These are phyloP conservation scores for Prietella phreatophila DNA, from an alignment of 2,113 vertebrate species.

Conservation along the genomic window DNA sequence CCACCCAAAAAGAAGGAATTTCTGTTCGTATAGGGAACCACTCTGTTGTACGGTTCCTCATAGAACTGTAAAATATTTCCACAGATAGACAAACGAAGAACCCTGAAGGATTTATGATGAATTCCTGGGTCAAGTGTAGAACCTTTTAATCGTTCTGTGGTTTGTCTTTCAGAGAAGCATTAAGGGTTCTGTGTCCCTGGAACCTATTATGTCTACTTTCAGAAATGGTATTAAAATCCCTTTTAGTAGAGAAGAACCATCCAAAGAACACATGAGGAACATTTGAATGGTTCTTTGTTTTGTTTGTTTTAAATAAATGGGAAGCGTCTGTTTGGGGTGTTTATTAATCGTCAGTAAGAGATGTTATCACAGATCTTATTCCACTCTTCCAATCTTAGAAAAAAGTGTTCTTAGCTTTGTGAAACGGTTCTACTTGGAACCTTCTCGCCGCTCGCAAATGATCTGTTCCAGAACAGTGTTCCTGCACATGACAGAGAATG, in stretches of 20 bases:
- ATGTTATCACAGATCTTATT: background rate
- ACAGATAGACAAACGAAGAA: background rate
- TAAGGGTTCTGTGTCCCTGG: background rate
- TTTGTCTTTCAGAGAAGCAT: background rate
- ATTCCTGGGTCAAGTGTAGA: background rate
- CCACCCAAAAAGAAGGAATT: too few relatives aligned
- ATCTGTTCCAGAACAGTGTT: background rate
- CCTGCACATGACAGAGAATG: background rate
- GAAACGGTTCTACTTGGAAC: background rate
- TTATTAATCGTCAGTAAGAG: background rate
- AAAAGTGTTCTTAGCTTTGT: background rate
- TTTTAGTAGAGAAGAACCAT: background rate
- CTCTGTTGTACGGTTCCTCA: background rate
- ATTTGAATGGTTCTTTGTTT: background rate
- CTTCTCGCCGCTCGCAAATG: too few relatives aligned
- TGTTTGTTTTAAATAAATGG: too few relatives aligned
- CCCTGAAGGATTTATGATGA: background rate
- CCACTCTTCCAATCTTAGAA: background rate
- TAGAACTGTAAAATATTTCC: too few relatives aligned
- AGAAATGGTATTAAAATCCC: background rate
- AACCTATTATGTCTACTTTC: background rate
- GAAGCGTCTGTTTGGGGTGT: background rate
- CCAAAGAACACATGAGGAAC: background rate
- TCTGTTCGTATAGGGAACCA: background rate
- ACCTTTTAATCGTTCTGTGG: background rate